A percentile compares a stretch with the other conserved stretches of the same genome.
These are phyloP conservation scores for Scolopax bukidnonensis DNA, from an alignment of 2,797 vertebrate species.

Conservation along the genomic window DNA sequence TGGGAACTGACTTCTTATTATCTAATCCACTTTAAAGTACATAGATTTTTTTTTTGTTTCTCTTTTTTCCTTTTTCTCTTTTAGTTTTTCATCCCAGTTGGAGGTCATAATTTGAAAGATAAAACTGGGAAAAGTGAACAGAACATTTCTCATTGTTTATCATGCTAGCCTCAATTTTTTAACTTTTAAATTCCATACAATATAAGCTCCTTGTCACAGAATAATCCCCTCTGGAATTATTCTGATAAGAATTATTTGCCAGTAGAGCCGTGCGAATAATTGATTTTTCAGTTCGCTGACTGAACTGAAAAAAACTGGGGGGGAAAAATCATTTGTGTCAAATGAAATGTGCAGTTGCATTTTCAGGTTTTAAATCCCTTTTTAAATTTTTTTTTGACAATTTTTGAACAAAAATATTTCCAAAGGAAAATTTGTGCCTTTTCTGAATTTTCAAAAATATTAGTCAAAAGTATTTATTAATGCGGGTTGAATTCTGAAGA, in stretches of 20 bases:
- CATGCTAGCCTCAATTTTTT: neutral
- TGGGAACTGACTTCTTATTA: neutral
- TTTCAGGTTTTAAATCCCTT: neutral
- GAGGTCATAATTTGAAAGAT: neutral
- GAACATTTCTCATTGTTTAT: neutral
- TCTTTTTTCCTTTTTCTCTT: neutral
- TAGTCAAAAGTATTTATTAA: neutral
- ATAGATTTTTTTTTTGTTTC: neutral
- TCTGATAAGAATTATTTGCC: constrained; percentile 25
- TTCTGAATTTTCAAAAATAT: neutral
- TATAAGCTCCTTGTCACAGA: constrained; percentile 20
- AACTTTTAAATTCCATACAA: neutral
- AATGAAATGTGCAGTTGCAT: neutral
- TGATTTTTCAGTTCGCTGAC: constrained; percentile 30
- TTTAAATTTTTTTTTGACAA: neutral
- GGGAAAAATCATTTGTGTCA: accelerated
- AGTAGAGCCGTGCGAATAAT: neutral
- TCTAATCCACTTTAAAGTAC: neutral
- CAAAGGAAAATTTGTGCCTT: neutral
- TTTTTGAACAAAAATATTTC: neutral
- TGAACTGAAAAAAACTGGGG: neutral
- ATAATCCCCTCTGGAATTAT: constrained; percentile 30
- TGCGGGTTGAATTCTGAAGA: neutral
- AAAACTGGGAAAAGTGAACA: neutral
- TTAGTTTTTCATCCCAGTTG: neutral